A percentile compares a stretch with the other conserved stretches of the same genome.
Evolutionary conservation across 2,888 invertebrate species (phyloP).

Genomic region (Idaea biselata): DNA sequence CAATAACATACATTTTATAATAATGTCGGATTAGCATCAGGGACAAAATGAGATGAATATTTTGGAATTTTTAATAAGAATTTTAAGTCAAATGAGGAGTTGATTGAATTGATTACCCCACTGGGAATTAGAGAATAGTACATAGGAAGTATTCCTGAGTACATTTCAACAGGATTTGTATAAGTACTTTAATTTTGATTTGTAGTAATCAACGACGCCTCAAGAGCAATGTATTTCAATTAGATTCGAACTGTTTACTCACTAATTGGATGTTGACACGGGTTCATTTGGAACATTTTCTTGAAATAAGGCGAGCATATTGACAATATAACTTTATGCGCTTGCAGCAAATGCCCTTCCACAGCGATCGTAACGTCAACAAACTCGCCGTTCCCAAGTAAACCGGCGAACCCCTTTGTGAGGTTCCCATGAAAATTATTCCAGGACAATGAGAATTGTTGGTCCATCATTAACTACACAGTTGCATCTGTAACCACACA

Average conservation of each 20-base stretch:
- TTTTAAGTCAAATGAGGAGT: no score
- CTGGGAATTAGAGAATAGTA: no score
- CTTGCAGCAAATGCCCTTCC: slow-evolving; percentile 84
- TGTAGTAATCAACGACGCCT: no score
- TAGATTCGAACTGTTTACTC: slow-evolving; percentile 25
- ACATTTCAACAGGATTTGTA: no score
- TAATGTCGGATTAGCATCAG: no score
- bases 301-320: slow-evolving; percentile 87
- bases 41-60: no score
- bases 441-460: slow-evolving; percentile 86
- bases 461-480: slow-evolving; percentile 75
- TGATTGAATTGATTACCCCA: no score
- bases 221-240: no score
- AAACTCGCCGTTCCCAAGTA: slow-evolving; percentile 80
- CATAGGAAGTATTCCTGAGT: no score
- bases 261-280: slow-evolving; percentile 85
- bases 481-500: slow-evolving; percentile 47
- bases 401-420: slow-evolving; percentile 83
- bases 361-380: slow-evolving; percentile 83
- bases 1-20: no score
- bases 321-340: slow-evolving; percentile 85
- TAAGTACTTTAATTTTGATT: no score
- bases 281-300: slow-evolving; percentile 84
- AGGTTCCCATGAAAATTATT: slow-evolving; percentile 87
- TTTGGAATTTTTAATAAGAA: no score